Evolutionary conservation across 1,140 invertebrate genomes (phyloP).

Genomic region (Proales similis): DNA sequence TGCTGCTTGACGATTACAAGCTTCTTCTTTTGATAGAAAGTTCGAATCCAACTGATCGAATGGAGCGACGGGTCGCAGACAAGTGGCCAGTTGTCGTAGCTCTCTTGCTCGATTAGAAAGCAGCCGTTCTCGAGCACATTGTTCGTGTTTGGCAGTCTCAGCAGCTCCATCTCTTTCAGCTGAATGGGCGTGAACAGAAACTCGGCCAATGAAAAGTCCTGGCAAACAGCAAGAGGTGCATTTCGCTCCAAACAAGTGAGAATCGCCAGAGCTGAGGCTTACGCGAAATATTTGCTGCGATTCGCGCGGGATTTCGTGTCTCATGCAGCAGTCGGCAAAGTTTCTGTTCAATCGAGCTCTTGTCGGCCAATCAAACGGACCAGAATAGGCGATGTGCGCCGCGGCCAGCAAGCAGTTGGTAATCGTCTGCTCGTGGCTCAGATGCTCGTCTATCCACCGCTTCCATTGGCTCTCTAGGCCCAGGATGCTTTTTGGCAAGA

Average conservation of each 20-base stretch:
- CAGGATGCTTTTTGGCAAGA: no score
- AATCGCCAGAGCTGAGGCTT: not conserved
- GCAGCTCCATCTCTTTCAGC: constrained; percentile 46
- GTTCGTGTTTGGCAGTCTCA: constrained; percentile 44
- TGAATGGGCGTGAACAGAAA: constrained; percentile 39
- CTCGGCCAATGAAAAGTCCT: constrained; percentile 16
- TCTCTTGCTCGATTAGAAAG: constrained; percentile 50
- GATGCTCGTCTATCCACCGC: constrained; percentile 48
- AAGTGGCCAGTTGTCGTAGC: constrained; percentile 49
- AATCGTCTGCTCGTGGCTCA: constrained; percentile 47
- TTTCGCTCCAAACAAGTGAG: not conserved
- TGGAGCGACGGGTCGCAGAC: constrained; percentile 50
- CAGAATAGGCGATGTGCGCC: constrained; percentile 50
- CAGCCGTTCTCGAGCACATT: constrained; percentile 51
- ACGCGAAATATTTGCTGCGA: constrained; percentile 45
- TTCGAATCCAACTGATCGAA: constrained; percentile 47
- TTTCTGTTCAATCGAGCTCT: constrained; percentile 48
- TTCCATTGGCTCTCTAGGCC: constrained; percentile 48
- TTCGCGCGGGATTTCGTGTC: constrained; percentile 47
- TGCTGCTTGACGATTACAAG: constrained; percentile 47
- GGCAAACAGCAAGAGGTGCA: not conserved
- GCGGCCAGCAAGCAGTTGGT: constrained; percentile 50
- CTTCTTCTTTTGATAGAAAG: constrained; percentile 42
- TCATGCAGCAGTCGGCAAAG: constrained; percentile 51
- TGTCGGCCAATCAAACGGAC: constrained; percentile 47